A percentile compares a stretch with the other conserved stretches of the same genome.
These are phyloP conservation scores for Pheucticus melanocephalus DNA, from an alignment of 2,113 vertebrate genomes.

Conservation along the genomic window DNA sequence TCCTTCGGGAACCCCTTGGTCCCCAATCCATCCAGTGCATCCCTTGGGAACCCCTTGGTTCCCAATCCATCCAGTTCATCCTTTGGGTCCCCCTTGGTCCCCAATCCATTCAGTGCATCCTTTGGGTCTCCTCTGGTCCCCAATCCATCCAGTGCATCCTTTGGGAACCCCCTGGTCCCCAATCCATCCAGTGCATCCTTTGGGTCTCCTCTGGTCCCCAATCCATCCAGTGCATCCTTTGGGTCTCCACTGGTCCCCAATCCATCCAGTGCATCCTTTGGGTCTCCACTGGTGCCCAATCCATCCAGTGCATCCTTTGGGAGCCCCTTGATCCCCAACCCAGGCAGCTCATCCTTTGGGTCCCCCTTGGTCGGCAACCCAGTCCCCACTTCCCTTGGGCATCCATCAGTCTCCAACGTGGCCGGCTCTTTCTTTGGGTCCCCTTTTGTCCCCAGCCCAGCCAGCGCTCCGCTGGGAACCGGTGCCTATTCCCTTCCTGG, in stretches of 20 bases:
- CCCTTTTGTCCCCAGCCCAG: neutral
- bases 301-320: neutral
- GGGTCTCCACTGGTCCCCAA: neutral
- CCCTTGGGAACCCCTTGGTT: neutral
- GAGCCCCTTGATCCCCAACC: neutral
- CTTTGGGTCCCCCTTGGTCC: neutral
- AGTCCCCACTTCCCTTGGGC: neutral
- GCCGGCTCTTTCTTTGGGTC: neutral
- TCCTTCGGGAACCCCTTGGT: neutral
- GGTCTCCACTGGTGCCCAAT: accelerated
- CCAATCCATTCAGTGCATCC: accelerated
- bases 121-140: neutral
- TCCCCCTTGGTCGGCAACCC: neutral
- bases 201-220: neutral
- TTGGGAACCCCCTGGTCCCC: neutral
- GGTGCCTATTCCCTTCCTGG: neutral
- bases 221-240: neutral
- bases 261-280: accelerated
- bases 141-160: too few relatives aligned
- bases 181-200: neutral
- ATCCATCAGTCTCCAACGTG: neutral
- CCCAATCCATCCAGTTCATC: neutral
- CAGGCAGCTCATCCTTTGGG: neutral
- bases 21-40: neutral
- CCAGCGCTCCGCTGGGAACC: accelerated